Conservation (phyloP, 1,140 invertebrate genomes). For the Phortica variegata region DNA sequence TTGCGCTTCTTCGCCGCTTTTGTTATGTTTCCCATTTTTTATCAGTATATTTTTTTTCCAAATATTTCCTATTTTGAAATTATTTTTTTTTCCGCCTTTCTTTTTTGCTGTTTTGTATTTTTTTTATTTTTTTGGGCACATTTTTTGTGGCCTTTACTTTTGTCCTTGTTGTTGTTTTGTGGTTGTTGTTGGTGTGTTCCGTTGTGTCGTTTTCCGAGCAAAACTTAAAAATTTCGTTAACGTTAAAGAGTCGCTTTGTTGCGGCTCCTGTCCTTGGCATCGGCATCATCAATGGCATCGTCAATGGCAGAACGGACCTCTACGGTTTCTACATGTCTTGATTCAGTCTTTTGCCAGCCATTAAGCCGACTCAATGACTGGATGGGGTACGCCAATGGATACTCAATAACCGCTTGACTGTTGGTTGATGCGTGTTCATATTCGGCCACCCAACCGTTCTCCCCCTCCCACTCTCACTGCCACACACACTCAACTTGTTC, state of each 20-base stretch:
- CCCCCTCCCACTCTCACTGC: not conserved
- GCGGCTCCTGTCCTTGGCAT: not conserved
- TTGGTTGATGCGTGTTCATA: too few relatives aligned
- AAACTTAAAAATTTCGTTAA: constrained; percentile 40
- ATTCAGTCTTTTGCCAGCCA: too few relatives aligned
- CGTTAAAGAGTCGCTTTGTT: constrained; percentile 48
- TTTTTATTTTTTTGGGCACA: constrained; percentile 27
- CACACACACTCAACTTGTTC: too few relatives aligned
- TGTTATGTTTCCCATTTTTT: too few relatives aligned
- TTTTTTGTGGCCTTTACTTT: constrained; percentile 37
- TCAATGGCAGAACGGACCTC: too few relatives aligned
- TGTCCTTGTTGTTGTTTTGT: constrained; percentile 5
- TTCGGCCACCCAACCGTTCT: too few relatives aligned
- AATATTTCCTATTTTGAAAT: too few relatives aligned
- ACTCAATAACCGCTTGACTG: too few relatives aligned
- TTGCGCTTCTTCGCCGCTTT: too few relatives aligned
- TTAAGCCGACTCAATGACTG: too few relatives aligned
- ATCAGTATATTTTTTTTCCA: too few relatives aligned
- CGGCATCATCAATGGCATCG: constrained; percentile 1
- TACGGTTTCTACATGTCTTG: too few relatives aligned
- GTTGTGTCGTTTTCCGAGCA: not conserved
- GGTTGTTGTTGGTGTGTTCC: constrained; percentile 23
- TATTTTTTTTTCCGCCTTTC: not conserved
- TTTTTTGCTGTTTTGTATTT: constrained; percentile 8
- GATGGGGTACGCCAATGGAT: not conserved